Conservation (phyloP, 2,888 invertebrate genomes). For the Phanerotoma sp. region DNA sequence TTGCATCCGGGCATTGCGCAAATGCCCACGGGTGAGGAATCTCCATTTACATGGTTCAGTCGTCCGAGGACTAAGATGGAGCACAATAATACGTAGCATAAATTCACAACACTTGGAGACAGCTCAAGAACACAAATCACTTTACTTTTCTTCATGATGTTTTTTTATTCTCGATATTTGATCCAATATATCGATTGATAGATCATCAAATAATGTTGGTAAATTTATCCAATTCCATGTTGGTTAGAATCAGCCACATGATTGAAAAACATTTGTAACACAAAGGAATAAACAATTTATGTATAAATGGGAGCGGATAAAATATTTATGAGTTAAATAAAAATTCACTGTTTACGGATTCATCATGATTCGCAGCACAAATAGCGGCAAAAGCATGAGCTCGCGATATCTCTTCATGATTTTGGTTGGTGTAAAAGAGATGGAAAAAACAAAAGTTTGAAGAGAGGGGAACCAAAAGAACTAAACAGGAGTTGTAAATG, state of each 20-base stretch:
- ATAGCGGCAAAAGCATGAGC: background rate
- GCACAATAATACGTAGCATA: conserved; percentile 41
- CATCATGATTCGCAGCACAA: background rate
- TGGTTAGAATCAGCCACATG: conserved; percentile 10
- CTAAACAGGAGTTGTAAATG: background rate
- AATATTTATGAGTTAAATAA: background rate
- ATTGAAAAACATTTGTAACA: background rate
- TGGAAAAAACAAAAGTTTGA: background rate
- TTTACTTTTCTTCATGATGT: conserved; percentile 13
- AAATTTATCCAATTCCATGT: conserved; percentile 2
- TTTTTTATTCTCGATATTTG: background rate
- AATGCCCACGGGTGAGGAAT: conserved; percentile 53
- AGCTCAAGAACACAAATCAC: conserved; percentile 4
- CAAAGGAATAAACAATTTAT: background rate
- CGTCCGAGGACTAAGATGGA: conserved; percentile 34
- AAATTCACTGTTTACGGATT: conserved; percentile 1
- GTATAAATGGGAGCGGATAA: background rate
- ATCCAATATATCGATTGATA: background rate
- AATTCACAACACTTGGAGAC: conserved; percentile 35
- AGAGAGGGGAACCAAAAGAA: background rate
- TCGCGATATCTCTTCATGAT: background rate
- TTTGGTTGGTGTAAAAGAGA: background rate
- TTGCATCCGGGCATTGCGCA: conserved; percentile 65
- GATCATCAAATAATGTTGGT: background rate
- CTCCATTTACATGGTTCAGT: conserved; percentile 32